Conservation (phyloP, 2,888 invertebrate genomes). For the Drosophila phalerata region DNA sequence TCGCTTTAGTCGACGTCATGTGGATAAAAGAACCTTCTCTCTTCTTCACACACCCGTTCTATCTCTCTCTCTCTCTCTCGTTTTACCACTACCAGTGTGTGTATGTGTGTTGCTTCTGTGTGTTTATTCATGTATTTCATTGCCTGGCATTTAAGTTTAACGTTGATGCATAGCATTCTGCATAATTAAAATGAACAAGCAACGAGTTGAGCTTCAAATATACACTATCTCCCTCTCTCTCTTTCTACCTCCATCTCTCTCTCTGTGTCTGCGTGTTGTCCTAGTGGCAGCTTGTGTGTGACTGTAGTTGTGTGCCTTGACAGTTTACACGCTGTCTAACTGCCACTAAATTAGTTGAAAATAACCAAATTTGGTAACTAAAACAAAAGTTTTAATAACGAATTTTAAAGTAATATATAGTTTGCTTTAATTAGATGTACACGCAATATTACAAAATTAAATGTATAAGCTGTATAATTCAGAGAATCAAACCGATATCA, state of each 20-base stretch:
- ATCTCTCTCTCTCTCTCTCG: slow-evolving; percentile 20
- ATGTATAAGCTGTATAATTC: no score
- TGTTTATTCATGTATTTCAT: slow-evolving; percentile 67
- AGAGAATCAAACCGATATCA: no score
- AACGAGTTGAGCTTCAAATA: slow-evolving; percentile 27
- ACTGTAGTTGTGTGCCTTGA: slow-evolving; percentile 25
- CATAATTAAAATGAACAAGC: slow-evolving; percentile 73
- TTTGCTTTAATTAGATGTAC: no score
- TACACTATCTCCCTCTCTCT: slow-evolving; percentile 13
- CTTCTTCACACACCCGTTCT: background rate
- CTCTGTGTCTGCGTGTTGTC: background rate
- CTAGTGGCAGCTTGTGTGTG: background rate
- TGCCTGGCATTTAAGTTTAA: slow-evolving; percentile 77
- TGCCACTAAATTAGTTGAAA: slow-evolving; percentile 19
- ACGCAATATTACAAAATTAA: background rate
- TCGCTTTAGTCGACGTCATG: slow-evolving; percentile 70
- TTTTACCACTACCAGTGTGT: background rate
- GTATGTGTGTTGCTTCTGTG: slow-evolving; percentile 10
- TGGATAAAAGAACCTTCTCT: slow-evolving; percentile 38
- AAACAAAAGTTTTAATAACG: background rate
- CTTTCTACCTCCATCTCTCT: background rate
- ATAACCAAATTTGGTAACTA: background rate
- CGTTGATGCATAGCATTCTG: slow-evolving; percentile 73
- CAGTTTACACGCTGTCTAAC: slow-evolving; percentile 16
- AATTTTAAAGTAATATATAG: background rate